These are phyloP conservation scores for Margaritifera margaritifera DNA, from an alignment of 2,888 invertebrate species.

Conservation along the genomic window DNA sequence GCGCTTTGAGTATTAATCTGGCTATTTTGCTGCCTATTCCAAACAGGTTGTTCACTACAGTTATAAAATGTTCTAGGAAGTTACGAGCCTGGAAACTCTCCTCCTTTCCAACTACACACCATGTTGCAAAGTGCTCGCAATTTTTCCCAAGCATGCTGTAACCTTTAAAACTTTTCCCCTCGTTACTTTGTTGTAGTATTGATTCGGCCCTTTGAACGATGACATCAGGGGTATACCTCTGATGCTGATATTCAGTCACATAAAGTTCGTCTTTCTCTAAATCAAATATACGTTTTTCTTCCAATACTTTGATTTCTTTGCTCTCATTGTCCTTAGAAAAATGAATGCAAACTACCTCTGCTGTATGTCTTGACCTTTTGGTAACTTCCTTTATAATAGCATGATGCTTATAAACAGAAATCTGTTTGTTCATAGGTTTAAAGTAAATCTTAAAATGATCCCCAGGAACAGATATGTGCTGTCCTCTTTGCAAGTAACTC, in stretches of 20 bases:
- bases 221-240: slow-evolving; percentile 5
- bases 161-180: not conserved
- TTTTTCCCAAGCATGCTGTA: slow-evolving; percentile 8
- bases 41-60: not conserved
- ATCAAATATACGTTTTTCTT: slow-evolving; percentile 3
- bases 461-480: slow-evolving; percentile 12
- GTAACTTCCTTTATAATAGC: slow-evolving; percentile 15
- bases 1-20: not conserved
- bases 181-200: slow-evolving; percentile 5
- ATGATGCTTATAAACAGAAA: slow-evolving; percentile 12
- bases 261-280: slow-evolving; percentile 10
- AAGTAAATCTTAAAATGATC: slow-evolving; percentile 2
- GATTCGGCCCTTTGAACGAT: slow-evolving; percentile 17
- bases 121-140: slow-evolving; percentile 19
- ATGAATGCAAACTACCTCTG: slow-evolving; percentile 10
- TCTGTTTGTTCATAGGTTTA: not conserved
- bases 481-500: slow-evolving; percentile 5
- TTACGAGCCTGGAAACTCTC: slow-evolving; percentile 15
- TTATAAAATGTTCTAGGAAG: not conserved
- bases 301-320: not conserved
- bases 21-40: slow-evolving; percentile 5
- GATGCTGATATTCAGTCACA: slow-evolving; percentile 6
- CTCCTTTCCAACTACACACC: slow-evolving; percentile 17
- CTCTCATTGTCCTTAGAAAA: not conserved
- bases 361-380: not conserved